Base-by-base conservation (phyloP, 2,113 vertebrate species). In the Aphyosemion australe region DNA sequence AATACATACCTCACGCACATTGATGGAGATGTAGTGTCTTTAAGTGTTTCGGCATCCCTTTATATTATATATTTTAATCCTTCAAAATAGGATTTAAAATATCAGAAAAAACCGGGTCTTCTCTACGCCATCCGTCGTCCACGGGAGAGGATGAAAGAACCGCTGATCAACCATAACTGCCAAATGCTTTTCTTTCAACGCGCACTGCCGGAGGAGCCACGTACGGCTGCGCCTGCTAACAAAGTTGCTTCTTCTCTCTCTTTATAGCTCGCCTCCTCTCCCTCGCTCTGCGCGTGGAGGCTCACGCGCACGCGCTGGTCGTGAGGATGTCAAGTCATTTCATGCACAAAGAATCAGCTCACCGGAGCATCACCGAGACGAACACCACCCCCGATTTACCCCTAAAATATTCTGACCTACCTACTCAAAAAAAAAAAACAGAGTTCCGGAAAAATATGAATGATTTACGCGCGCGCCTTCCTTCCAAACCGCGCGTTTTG, bases 101-200 rank as follows among this genome's bases (percentile, higher is more conserved):
- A 41, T 37, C 34, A 4, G 10, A 70, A 74, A 3, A 48, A 47
- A 42, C 8, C 0, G 66, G 51, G 61, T 66, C 53, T 70, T 31
- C 59, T 80, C 19, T 60, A 5, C 34, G 58, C 37, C 58, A 66
- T 39, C 54, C 65, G 61, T 55, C 71, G 63, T 37, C 76, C 74
- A 56, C 63, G 43, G 20, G 34, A 56, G 65, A 77, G 80, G 69
- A 84, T 69, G 72, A 81, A 65, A 76, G 72, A 87, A 82, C 51
- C 54, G 87, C 84, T 89, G 88, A 90, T 87, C 75, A 77, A 88
- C 84, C 85, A 87, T 87, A 84, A 78, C 84, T 87, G 87, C 78
- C 80, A 83, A 85, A 76, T 48, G 84, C 54, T 76, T 72, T 72
- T 85, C 45, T 67, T 62, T 65, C 50, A 62, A 45, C 80, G 46